Evolutionary conservation across 2,888 invertebrate species (phyloP), one percentile per base, ranked within the genome.

Genomic region (Lasioglossum leucozonium): DNA sequence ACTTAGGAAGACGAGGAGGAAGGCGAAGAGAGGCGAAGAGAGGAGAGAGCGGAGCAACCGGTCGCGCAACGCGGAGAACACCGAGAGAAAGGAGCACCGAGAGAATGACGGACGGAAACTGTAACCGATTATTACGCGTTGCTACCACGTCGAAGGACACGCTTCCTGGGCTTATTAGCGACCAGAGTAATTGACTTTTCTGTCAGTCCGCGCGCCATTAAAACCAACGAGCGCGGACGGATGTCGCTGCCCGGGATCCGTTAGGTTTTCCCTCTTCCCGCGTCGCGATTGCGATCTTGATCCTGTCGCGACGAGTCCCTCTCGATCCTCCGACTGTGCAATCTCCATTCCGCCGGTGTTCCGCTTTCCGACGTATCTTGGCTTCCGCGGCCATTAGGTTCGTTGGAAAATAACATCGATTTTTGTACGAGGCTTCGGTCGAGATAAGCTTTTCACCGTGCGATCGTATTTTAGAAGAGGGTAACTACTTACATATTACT

Each of bases 31-130:
- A 11, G n/a, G 51, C 8, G n/a, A 16, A 4, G 42, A 10, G n/a
- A 55, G 55, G 4, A 11, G n/a, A 55, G 11, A n/a, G 55, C n/a
- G 30, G 73, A 40, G 30, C 40, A 71, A 44, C 42, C 55, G 47
- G 44, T n/a, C 65, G 75, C 67, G 47, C 47, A 51, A 85, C 34
- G n/a, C 37, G 69, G 18, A n/a, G 2, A 62, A 62, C 62, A 62
- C 62, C 62, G 30, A 16, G 62, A 87, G 69, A 62, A 73, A 67
- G 51, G 67, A 81, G 80, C 34, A 72, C 75, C 74, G 51, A 72
- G 76, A 67, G 72, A 72, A 40, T 47, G 72, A 78, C 69, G 74
- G 82, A 85, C 75, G 91, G 88, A 91, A 84, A 89, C 82, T 81
- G 37, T 77, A 86, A 81, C 76, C 84, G 75, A 84, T 89, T 81